Base-by-base conservation (phyloP, 1,140 invertebrate genomes). In the Rhyzopertha dominica region DNA sequence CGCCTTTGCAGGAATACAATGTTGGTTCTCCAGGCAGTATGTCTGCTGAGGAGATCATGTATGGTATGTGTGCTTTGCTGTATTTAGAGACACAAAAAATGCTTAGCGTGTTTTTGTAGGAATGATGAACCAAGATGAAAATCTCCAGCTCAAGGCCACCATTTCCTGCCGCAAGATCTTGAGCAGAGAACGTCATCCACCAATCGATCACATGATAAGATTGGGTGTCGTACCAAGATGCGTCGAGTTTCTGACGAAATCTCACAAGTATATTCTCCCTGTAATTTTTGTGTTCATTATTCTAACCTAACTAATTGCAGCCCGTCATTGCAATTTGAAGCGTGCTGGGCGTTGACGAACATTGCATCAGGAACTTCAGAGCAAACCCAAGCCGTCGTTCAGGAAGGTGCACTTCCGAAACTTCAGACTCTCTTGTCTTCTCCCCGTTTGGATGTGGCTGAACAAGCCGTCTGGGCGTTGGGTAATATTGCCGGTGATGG, bases 341-440 rank as follows among this genome's bases (percentile, higher is more conserved):
- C 95, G 18, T 87, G 95, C 1, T 99, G 96, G 96, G 94, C 93
- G 1, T 68, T 99, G 14, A 99, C 96, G 22, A 99, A 99, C 63
- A 94, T 99, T 51, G 95, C 96, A 8, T 97, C 92, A 1, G 95
- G 95, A 9, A 93, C 87, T 4, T 85, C 90, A 8, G 78, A 85
- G 13, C 92, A 98, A 69, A 97, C 94, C 2, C 77, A 84, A 50
- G 82, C 82, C 31, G 90, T 97, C 23, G 83, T 95, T 4, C 79
- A 87, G 58, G 69, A 80, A 61, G 87, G 90, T 28, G 95, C 94
- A 10, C 80, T 98, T 25, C 87, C 89, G 4, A 81, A 84, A 44
- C 82, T 99, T 49, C 74, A 97, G 22, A 65, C 72, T 0, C 70
- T 98, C 4, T 68, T 99, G 0, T 64, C 75, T 19, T 92, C 86